These are phyloP conservation scores for Neodiprion fabricii DNA, from an alignment of 1,140 invertebrate genomes.

Conservation along the genomic window DNA sequence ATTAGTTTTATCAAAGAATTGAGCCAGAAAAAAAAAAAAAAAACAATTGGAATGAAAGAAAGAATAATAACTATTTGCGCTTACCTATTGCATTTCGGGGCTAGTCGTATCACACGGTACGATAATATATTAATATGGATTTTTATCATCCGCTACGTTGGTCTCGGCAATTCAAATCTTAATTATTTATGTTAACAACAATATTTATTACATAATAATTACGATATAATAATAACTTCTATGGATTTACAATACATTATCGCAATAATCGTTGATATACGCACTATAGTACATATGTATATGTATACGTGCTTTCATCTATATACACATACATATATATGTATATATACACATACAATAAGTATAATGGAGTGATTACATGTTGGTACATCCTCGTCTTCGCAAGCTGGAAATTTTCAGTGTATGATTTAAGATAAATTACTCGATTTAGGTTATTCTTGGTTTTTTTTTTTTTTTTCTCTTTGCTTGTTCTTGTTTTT, in stretches of 20 bases:
- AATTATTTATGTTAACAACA: slow-evolving; percentile 56
- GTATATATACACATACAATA: neutral
- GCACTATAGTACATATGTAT: neutral
- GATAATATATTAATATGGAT: neutral
- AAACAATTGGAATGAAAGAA: no score
- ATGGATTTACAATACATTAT: slow-evolving; percentile 61
- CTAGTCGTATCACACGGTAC: neutral
- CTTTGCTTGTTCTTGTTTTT: slow-evolving; percentile 17
- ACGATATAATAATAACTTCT: slow-evolving; percentile 62
- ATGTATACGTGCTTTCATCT: slow-evolving; percentile 26
- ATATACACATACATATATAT: neutral
- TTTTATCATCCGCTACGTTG: neutral
- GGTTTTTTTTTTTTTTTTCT: slow-evolving; percentile 10
- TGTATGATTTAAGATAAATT: neutral
- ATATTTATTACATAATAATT: slow-evolving; percentile 65
- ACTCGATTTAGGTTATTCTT: slow-evolving; percentile 18
- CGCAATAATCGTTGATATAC: slow-evolving; percentile 58
- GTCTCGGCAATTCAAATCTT: neutral
- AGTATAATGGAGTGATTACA: slow-evolving; percentile 59
- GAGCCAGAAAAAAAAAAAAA: no score
- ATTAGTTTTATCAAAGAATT: no score
- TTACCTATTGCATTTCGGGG: neutral
- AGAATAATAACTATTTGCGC: neutral
- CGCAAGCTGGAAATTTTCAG: slow-evolving; percentile 26
- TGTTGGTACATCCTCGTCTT: slow-evolving; percentile 51